Percentiles rank a stretch among this genome's conserved stretches.
Evolutionary conservation across 1,140 invertebrate species (phyloP).

Genomic region (Drosophila sucinea): DNA sequence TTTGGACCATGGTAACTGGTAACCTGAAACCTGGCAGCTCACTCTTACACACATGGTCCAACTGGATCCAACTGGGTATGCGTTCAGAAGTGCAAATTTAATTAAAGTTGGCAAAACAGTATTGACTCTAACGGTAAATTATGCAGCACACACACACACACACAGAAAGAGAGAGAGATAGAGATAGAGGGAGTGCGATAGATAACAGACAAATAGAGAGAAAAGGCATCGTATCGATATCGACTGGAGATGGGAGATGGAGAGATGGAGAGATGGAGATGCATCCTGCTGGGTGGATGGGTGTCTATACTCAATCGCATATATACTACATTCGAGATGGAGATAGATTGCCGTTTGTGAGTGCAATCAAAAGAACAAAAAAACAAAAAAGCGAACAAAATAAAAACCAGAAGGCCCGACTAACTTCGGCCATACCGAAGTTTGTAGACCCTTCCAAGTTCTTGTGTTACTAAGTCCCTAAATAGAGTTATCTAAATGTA

Average conservation of each 20-base stretch:
- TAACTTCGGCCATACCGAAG: no score
- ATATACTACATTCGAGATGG: background rate
- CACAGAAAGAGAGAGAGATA: conserved; percentile 65
- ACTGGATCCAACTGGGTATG: conserved; percentile 39
- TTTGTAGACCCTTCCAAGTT: no score
- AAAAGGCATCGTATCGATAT: background rate
- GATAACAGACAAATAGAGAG: background rate
- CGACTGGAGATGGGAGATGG: background rate
- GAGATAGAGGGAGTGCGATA: conserved; percentile 61
- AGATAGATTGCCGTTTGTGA: conserved; percentile 11
- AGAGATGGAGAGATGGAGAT: background rate
- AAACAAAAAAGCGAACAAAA: background rate
- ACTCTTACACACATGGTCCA: conserved; percentile 11
- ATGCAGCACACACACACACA: conserved; percentile 66
- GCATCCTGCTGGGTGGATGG: background rate
- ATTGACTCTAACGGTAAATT: conserved; percentile 79
- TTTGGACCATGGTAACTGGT: conserved; percentile 53
- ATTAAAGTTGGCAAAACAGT: conserved; percentile 78
- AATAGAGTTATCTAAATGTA: no score
- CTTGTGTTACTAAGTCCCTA: no score
- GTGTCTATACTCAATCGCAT: background rate
- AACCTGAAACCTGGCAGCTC: background rate
- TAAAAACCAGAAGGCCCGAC: background rate
- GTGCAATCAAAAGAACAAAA: conserved; percentile 34
- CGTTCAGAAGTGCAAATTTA: conserved; percentile 71